Evolutionary conservation across 1,140 invertebrate species (phyloP), one percentile per base, ranked within the genome.

Genomic region (Alviniconcha marisindica): DNA sequence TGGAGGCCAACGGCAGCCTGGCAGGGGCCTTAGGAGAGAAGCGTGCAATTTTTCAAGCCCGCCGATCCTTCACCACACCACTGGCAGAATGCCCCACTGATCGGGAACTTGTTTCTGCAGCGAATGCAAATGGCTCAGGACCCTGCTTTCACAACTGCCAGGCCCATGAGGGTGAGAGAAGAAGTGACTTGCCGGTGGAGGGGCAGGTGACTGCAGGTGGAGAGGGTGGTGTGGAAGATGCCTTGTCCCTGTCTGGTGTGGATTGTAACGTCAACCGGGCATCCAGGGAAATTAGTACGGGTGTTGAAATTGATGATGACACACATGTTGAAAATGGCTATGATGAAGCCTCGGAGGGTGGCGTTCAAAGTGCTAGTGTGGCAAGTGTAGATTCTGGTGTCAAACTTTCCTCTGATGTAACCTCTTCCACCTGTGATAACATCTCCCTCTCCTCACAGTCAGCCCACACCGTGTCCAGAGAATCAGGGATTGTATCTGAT

Each of bases 1-100:
- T 48, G 44, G 44, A 48, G 7, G 7, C 28, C 14, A 42, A 69
- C 31, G n/a, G 63, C 24, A 48, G 28, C 74, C 73, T 80, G 38
- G 84, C 84, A 51, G 85, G 82, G 21, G 73, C 82, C 12, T 48
- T 85, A 24, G 82, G 83, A 38, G 80, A 85, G 38, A 77, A 84
- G 42, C 79, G 85, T 24, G 84, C 83, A 18, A 15, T 83, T 54
- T 82, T 82, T 71, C 56, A 51, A 71, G 84, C 83, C 80, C 51
- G 84, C 18, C 80, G 81, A 2, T 60, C 82, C 42, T 83, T 77
- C 66, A 73, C 84, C 12, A 81, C 86, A 15, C 81, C 82, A 31
- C 78, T 82, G 60, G 33, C 82, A 18, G 86, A 79, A 12, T 0
- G 36, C 5, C 18, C 63, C 0, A 4, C 33, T 38, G 69, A 38